Conservation (phyloP, 2,113 vertebrate genomes). For the Notothenia rossii region DNA sequence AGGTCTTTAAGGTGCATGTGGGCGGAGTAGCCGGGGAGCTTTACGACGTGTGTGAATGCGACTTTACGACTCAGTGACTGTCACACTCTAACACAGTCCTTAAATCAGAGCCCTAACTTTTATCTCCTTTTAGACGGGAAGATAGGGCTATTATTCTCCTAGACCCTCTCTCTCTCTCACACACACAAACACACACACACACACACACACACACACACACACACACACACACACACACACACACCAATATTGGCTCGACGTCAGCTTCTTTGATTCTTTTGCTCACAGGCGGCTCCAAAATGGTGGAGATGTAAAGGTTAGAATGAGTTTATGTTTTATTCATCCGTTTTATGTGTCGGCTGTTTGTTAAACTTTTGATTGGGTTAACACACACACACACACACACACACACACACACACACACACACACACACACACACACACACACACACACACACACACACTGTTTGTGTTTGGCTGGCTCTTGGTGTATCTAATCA, state of each 20-base stretch:
- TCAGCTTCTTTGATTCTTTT: slow-evolving; percentile 54
- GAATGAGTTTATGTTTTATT: slow-evolving; percentile 68
- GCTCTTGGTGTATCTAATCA: slow-evolving; percentile 79
- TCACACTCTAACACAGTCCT: slow-evolving; percentile 81
- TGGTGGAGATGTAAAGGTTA: slow-evolving; percentile 59
- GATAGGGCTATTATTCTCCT: slow-evolving; percentile 76
- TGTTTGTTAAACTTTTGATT: slow-evolving; percentile 70
- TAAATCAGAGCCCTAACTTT: slow-evolving; percentile 82
- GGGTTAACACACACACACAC: slow-evolving; percentile 22
- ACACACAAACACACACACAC: too few species aligned
- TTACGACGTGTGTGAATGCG: too few species aligned
- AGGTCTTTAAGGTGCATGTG: too few species aligned
- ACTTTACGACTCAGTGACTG: too few species aligned
- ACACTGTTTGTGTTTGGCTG: slow-evolving; percentile 39
- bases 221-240: too few species aligned
- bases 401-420: slow-evolving; percentile 23
- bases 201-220: too few species aligned
- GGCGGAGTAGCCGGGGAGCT: too few species aligned
- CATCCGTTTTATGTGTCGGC: slow-evolving; percentile 40
- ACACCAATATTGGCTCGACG: too few species aligned
- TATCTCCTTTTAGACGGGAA: slow-evolving; percentile 78
- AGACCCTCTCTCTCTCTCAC: slow-evolving; percentile 18
- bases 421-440: slow-evolving; percentile 1
- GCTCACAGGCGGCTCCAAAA: slow-evolving; percentile 48
- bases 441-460: slow-evolving; percentile 25